phyloP scores from a whole-genome alignment of 2,113 vertebrate species.

The Setophaga petechia region DNA sequence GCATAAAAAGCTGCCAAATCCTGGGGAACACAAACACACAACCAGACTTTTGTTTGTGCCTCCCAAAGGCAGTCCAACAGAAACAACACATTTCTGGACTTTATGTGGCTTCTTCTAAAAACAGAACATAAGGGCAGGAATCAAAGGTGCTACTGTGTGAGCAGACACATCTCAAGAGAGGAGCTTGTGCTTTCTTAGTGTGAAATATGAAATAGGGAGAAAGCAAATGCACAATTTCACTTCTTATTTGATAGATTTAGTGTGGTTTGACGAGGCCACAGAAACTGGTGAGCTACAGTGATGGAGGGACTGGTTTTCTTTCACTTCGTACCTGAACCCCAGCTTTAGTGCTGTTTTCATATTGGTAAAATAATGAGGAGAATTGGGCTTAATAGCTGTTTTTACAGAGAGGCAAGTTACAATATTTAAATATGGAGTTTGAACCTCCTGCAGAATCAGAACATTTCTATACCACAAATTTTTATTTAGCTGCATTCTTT shows the following conservation, averaged over 20 bases:
- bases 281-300: background rate
- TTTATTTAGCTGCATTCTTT: background rate
- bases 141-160: slow-evolving; percentile 54
- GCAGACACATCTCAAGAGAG: background rate
- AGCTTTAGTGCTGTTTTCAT: background rate
- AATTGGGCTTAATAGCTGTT: background rate
- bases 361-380: background rate
- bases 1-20: background rate
- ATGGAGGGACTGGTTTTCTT: background rate
- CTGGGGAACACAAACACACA: slow-evolving; percentile 27
- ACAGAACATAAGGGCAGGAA: slow-evolving; percentile 17
- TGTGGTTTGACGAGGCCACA: background rate
- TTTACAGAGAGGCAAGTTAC: background rate
- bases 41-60: slow-evolving; percentile 7
- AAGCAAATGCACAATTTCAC: background rate
- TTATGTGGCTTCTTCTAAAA: slow-evolving; percentile 36
- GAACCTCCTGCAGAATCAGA: background rate
- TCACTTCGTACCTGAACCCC: background rate
- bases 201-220: background rate
- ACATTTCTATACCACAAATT: background rate
- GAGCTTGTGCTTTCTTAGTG: background rate
- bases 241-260: background rate
- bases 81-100: slow-evolving; percentile 30
- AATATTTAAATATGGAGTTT: background rate
- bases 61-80: slow-evolving; percentile 42